Evolutionary conservation across 1,140 invertebrate species (phyloP).

Genomic region (Caenorhabditis elegans): DNA sequence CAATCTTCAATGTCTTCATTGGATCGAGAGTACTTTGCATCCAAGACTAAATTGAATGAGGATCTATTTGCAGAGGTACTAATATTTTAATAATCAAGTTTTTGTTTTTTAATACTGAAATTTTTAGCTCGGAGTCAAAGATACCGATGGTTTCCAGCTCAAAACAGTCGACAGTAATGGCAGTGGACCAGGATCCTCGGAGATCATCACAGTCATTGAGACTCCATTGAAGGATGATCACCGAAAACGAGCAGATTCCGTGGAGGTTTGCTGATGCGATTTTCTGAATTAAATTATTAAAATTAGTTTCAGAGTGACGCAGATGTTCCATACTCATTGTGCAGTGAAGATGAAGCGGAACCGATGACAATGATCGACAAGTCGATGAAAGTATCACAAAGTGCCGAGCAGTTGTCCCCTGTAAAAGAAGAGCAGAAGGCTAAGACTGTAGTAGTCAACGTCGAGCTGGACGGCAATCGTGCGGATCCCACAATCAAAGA

Average conservation of each 20-base stretch:
- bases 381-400: not conserved
- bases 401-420: not conserved
- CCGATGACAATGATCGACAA: slow-evolving; percentile 18
- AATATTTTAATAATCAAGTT: no score
- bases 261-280: not conserved
- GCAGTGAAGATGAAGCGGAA: slow-evolving; percentile 1
- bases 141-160: not conserved
- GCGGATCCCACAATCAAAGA: not conserved
- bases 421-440: not conserved
- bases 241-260: not conserved
- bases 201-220: not conserved
- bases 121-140: not conserved
- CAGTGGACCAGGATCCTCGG: not conserved
- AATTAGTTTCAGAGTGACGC: slow-evolving; percentile 9
- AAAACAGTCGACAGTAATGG: not conserved
- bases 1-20: slow-evolving; percentile 10
- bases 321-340: not conserved
- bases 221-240: not conserved
- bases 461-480: not conserved
- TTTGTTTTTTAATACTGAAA: no score
- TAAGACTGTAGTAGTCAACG: not conserved
- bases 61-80: not conserved
- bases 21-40: not conserved
- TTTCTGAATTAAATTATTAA: not conserved
- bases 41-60: not conserved